Evolutionary conservation across 2,888 invertebrate genomes (phyloP), one percentile per base, ranked within the genome.

Genomic region (Drosophila affinis): DNA sequence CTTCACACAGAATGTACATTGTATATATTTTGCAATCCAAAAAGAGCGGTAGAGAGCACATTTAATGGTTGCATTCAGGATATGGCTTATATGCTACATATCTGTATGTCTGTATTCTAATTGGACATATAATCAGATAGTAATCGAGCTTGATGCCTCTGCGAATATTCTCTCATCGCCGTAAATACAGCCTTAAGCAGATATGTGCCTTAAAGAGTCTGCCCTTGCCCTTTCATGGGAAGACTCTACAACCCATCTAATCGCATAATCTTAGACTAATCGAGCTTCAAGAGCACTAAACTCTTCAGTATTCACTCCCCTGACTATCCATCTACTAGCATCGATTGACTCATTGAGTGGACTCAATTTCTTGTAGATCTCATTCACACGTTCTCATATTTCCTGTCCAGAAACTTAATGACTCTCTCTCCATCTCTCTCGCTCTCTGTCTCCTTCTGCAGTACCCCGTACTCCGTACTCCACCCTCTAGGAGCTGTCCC

Each of bases 381-480:
- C 34, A 71, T 71, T 71, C 70, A 71, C 70, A 71, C 70, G 70
- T 71, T 71, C 62, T 45, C 51, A 44, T 62, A 44, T 62, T 71
- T 71, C 70, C 70, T 71, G 70, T 63, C 44, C 65, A 39, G 17
- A 45, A 49, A 21, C 39, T 63, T 64, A 63, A 39, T 53, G 53
- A 29, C 48, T 45, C 62, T 10, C 24, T 24, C 24, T 24, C 24
- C 5, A 4, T 5, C 4, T 24, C 24, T 24, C 24, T 5, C 24
- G 4, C 24, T 24, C 2, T 24, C 24, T 24, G 3, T 24, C 24
- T 24, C 24, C 0, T 24, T 4, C 18, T 45, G 17, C 44, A 18
- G n/a, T 29, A 44, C 44, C 52, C 24, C 29, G 7, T 29, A 34
- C 49, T 18, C 44, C 39, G 29, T 67, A 5, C 39, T 7, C 29